Percentiles rank a stretch among this genome's conserved stretches.
Evolutionary conservation across 2,797 vertebrate genomes (phyloP).

Genomic region (Capromys pilorides): DNA sequence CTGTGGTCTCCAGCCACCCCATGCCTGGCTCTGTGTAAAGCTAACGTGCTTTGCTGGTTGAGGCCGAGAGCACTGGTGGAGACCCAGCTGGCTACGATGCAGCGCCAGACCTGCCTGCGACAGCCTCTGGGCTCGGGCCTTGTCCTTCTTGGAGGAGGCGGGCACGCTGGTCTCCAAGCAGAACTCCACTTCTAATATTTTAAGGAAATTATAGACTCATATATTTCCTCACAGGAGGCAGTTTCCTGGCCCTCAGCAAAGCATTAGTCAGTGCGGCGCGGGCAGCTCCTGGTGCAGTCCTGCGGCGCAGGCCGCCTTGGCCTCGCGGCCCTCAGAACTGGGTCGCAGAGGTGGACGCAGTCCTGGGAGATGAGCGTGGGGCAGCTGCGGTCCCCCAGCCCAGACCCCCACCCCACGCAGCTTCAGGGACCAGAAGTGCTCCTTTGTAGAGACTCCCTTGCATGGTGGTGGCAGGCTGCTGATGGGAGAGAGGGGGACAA

Average conservation of each 20-base stretch:
- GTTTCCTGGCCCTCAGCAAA: conserved; percentile 66
- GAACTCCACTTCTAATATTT: conserved; percentile 66
- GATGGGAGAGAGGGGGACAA: neutral
- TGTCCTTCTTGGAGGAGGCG: neutral
- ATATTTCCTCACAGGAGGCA: conserved; percentile 59
- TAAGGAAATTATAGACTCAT: conserved; percentile 71
- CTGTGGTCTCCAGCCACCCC: neutral
- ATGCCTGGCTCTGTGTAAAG: neutral
- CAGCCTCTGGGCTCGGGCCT: neutral
- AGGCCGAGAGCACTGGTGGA: fast-evolving
- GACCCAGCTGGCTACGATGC: fast-evolving
- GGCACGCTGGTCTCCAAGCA: neutral
- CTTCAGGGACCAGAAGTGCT: fast-evolving
- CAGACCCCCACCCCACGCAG: neutral
- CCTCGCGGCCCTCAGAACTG: neutral
- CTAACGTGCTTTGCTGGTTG: neutral
- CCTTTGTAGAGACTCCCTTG: neutral
- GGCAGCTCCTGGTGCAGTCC: neutral
- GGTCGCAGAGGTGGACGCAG: neutral
- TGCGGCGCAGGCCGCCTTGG: neutral
- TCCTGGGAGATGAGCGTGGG: fast-evolving
- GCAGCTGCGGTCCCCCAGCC: no score
- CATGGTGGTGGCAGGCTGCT: neutral
- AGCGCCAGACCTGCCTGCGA: neutral
- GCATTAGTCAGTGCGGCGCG: neutral